Evolutionary conservation across 2,888 invertebrate genomes (phyloP), one percentile per base, ranked within the genome.

Genomic region (Calliphora vomitoria): DNA sequence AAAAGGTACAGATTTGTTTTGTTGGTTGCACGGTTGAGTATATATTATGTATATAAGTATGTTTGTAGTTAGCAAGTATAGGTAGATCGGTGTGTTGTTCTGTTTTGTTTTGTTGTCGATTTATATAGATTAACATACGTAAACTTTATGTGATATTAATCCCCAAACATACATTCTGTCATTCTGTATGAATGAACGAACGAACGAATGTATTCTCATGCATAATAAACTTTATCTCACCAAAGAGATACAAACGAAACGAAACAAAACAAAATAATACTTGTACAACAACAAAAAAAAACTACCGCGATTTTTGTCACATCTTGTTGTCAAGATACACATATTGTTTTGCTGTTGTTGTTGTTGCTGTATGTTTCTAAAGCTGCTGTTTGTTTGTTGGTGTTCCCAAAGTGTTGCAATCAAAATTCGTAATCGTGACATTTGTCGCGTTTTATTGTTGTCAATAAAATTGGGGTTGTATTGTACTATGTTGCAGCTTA

Each of bases 371-470:
- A n/a, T 53, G 41, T 35, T 81, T 62, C 71, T 55, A 47, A 76
- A 53, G 71, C 62, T 53, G 35, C 31, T 31, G 31, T 31, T 53
- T 62, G 72, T 80, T 74, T 80, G 74, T 60, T 74, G 85, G 85
- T 82, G 82, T 79, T 82, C 81, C 66, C 81, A 84, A 85, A 82
- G 85, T 85, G 87, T 87, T 82, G 87, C 87, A 87, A 85, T 87
- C 82, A 82, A 87, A 85, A 85, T 78, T 85, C 85, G 85, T 82
- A 87, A 87, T 87, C 87, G 87, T 87, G 87, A 87, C 87, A 87
- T 87, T 87, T 87, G 87, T 87, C 81, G 87, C 87, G 84, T 87
- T 87, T 87, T 87, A 87, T 87, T 87, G 87, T 87, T 87, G 87
- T 84, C 87, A 87, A 87, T 87, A 84, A 84, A 87, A 84, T 84